Evolutionary conservation across 2,888 invertebrate species (phyloP), one percentile per base, ranked within the genome.

Genomic region (Ophonus ardosiacus): DNA sequence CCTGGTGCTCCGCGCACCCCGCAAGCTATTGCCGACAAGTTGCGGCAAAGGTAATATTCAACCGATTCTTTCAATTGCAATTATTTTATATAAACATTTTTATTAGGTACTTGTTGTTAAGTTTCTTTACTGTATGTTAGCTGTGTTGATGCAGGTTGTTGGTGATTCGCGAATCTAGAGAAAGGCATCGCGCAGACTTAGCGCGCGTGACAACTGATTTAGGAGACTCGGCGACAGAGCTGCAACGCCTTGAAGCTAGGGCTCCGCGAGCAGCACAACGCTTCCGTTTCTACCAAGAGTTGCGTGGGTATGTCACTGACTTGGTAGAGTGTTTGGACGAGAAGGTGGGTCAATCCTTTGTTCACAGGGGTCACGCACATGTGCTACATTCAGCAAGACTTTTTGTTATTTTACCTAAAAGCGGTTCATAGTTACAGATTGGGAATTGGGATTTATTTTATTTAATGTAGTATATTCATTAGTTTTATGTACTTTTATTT

Each of bases 321-420:
- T 95, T 99, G 92, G 95, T 99, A 91, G 99, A 99, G 93, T 99
- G 99, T 93, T 94, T 99, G 89, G 97, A 98, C 91, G 98, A 98
- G 93, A 99, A 99, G 96, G 97, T 98, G 18, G 90, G 89, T 13
- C 86, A 85, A 86, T 84, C 81, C 84, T 84, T 84, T 84, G 84
- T 84, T 65, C 84, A 78, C 84, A 65, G 84, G 84, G 84, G 84
- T 84, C 84, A 76, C 78, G 78, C 63, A 65, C 51, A 51, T 51
- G 21, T 43, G 76, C 56, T 61, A 71, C 51, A 61, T 84, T 78
- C 84, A 84, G 86, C 86, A 87, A 86, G 43, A 85, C 85, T 81
- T 85, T 78, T 15, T 59, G 57, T 59, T 59, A 8, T 76, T 51
- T 43, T 21, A 10, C 51, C 13, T 76, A 51, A 4, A 71, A 71